phyloP scores from a whole-genome alignment of 1,140 invertebrate species.

The Zophobas atratus region DNA sequence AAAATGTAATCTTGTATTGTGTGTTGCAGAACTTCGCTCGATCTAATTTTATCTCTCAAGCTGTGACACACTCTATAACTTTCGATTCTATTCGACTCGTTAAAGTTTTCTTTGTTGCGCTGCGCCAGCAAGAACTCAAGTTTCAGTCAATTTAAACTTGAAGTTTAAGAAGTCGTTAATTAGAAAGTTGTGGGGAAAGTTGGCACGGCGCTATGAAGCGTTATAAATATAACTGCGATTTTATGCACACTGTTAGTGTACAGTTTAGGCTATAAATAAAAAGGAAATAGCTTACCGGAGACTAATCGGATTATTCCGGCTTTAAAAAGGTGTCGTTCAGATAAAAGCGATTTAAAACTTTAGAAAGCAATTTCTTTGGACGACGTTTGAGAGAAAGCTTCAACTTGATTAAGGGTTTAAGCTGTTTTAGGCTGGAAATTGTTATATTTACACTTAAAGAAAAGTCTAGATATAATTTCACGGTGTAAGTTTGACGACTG shows the following conservation, averaged over 20 bases:
- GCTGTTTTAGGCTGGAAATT: not conserved
- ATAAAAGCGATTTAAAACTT: conserved; percentile 1
- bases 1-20: too few species aligned
- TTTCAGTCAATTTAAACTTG: not conserved
- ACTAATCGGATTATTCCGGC: not conserved
- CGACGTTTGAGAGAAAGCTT: conserved; percentile 1
- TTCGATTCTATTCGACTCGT: too few species aligned
- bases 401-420: not conserved
- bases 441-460: too few species aligned
- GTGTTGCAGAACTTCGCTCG: too few species aligned
- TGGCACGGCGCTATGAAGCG: not conserved
- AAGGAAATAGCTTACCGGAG: not conserved
- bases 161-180: not conserved
- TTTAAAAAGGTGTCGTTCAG: not conserved
- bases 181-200: not conserved
- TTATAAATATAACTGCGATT: too few species aligned
- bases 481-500: too few species aligned
- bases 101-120: too few species aligned
- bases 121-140: too few species aligned
- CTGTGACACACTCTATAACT: too few species aligned
- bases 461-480: too few species aligned
- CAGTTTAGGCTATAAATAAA: not conserved
- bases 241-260: not conserved
- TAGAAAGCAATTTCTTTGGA: conserved; percentile 3
- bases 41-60: too few species aligned